Evolutionary conservation across 2,888 invertebrate species (phyloP).

Genomic region (Urechis unicinctus): DNA sequence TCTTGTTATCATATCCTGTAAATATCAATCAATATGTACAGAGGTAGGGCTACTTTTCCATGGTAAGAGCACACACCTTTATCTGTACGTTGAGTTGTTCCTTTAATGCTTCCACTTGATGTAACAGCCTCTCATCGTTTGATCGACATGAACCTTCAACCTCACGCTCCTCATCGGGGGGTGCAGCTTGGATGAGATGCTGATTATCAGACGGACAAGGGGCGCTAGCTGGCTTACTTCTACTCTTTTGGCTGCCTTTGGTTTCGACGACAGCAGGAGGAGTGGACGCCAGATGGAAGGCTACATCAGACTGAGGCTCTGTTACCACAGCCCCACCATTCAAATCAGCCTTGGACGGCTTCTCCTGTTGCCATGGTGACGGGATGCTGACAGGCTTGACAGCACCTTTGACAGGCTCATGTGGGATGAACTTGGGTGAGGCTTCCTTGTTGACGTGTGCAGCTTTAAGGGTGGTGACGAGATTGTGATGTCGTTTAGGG

Average conservation of each 20-base stretch:
- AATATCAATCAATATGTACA: no score
- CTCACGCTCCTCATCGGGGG: not conserved
- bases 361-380: not conserved
- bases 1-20: no score
- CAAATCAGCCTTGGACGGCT: no score
- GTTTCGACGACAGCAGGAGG: no score
- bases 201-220: no score
- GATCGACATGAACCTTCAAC: not conserved
- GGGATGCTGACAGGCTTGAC: conserved; percentile 5
- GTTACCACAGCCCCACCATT: no score
- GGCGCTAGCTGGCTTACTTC: no score
- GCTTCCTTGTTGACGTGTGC: not conserved
- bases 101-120: conserved; percentile 7
- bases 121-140: conserved; percentile 3
- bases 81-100: conserved; percentile 12
- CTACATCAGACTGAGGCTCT: no score
- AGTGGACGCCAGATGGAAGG: no score
- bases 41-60: no score
- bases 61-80: conserved; percentile 3
- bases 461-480: not conserved
- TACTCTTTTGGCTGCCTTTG: no score
- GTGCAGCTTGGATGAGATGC: no score
- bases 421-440: conserved; percentile 8
- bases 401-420: conserved; percentile 13
- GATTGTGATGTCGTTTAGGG: not conserved